Conservation (phyloP, 2,888 invertebrate species). For the Leptarthrus brevirostris region DNA sequence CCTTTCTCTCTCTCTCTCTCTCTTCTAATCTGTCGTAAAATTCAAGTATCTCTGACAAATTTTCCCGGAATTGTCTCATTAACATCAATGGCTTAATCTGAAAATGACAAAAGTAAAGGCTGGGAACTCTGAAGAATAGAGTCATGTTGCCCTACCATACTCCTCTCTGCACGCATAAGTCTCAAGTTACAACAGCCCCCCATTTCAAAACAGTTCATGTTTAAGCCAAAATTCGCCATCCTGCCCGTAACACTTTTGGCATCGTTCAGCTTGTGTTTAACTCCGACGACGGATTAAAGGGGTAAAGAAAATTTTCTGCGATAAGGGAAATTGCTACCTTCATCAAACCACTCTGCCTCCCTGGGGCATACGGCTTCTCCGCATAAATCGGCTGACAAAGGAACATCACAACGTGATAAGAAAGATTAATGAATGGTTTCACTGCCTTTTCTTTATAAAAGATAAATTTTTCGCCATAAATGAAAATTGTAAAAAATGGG, state of each 20-base stretch:
- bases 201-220: too few species aligned
- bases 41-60: conserved; percentile 8
- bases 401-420: conserved; percentile 49
- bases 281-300: conserved; percentile 14
- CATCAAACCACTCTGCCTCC: conserved; percentile 8
- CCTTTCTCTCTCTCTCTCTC: too few species aligned
- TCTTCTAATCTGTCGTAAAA: conserved; percentile 3
- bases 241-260: too few species aligned
- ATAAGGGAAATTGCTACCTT: conserved; percentile 33
- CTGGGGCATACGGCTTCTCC: conserved; percentile 3
- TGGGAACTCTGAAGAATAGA: not conserved
- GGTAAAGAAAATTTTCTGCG: conserved; percentile 19
- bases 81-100: conserved; percentile 35
- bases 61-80: conserved; percentile 19
- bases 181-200: too few species aligned
- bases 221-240: too few species aligned
- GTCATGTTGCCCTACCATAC: conserved; percentile 3
- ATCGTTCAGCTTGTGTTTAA: too few species aligned
- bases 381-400: conserved; percentile 38
- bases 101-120: conserved; percentile 21
- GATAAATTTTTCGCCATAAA: conserved; percentile 37
- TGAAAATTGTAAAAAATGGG: conserved; percentile 29
- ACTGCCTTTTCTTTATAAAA: conserved; percentile 13
- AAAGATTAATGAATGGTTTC: conserved; percentile 47
- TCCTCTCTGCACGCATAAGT: not conserved